Evolutionary conservation across 2,797 vertebrate genomes (phyloP), one percentile per base, ranked within the genome.

Genomic region (Gambusia yucatana): DNA sequence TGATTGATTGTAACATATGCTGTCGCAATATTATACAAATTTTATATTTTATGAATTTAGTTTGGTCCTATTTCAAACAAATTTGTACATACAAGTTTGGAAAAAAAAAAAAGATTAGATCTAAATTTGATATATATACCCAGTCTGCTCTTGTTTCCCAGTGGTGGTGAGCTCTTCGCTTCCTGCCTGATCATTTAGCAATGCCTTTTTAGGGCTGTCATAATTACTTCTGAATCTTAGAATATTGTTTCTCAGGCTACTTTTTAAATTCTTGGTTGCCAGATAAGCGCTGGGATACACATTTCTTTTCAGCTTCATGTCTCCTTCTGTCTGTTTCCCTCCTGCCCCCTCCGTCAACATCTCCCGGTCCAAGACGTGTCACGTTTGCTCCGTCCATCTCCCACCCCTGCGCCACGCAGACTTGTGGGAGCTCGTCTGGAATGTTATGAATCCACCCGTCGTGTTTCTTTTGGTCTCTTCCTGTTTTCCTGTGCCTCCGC

Each of bases 361-460:
- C 36, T 75, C 43, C 76, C 70, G 63, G 79, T 85, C 85, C 75
- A 41, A 80, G 71, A 57, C 14, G 59, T 81, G 86, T 78, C 79
- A 25, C 72, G 48, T n/a, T 70, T 79, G 73, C 41, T 57, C 55
- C 73, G 6, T 76, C 78, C 70, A 1, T 77, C 86, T 30, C 79
- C 87, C 52, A 61, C 63, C 70, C 88, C 80, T 78, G 61, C 61
- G 72, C 36, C 44, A 77, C 25, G 41, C 73, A 69, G 81, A 84
- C 93, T 80, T 92, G 92, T 90, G 76, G 79, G 77, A 86, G 80
- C 92, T 81, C 91, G 92, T 81, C 81, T 85, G 91, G 88, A 92
- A 94, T 91, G 88, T 67, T 44, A 71, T 69, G 84, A 71, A 81
- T 87, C 79, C 72, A 48, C 67, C 43, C 3, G 39, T 77, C 52